Evolutionary conservation across 2,888 invertebrate species (phyloP).

Genomic region (Callimorpha dominula): DNA sequence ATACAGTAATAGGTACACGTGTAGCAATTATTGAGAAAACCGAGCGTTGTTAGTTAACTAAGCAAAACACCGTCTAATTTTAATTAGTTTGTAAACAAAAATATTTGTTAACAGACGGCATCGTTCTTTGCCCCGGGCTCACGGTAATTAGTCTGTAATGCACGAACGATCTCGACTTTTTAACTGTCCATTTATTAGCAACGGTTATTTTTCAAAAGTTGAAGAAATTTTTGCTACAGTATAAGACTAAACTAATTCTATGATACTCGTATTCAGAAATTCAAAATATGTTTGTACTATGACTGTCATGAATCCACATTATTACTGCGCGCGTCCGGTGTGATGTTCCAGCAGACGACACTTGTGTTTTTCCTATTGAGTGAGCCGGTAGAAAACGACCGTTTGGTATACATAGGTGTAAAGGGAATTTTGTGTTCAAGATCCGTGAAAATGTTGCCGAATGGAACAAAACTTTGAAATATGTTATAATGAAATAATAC

Average conservation of each 20-base stretch:
- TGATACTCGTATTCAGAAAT: no score
- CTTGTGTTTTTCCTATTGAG: no score
- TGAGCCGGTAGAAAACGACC: no score
- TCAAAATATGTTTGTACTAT: no score
- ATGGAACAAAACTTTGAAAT: no score
- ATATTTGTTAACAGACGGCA: slow-evolving; percentile 67
- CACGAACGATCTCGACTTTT: slow-evolving; percentile 66
- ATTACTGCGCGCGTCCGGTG: no score
- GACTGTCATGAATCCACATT: no score
- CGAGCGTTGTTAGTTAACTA: slow-evolving; percentile 54
- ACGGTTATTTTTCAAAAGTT: slow-evolving; percentile 49
- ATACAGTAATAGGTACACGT: slow-evolving; percentile 51
- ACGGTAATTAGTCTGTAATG: slow-evolving; percentile 74
- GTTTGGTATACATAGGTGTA: neutral
- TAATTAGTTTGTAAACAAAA: slow-evolving; percentile 80
- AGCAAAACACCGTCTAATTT: slow-evolving; percentile 63
- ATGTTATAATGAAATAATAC: no score
- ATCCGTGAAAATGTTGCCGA: no score
- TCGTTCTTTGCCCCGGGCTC: slow-evolving; percentile 63
- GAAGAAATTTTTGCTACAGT: neutral
- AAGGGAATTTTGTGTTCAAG: neutral
- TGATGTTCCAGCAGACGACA: no score
- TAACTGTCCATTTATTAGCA: slow-evolving; percentile 49
- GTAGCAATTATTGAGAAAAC: slow-evolving; percentile 70
- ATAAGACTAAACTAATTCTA: no score